phyloP scores from a whole-genome alignment of 2,888 invertebrate genomes.

The Sinotaia quadrata region DNA sequence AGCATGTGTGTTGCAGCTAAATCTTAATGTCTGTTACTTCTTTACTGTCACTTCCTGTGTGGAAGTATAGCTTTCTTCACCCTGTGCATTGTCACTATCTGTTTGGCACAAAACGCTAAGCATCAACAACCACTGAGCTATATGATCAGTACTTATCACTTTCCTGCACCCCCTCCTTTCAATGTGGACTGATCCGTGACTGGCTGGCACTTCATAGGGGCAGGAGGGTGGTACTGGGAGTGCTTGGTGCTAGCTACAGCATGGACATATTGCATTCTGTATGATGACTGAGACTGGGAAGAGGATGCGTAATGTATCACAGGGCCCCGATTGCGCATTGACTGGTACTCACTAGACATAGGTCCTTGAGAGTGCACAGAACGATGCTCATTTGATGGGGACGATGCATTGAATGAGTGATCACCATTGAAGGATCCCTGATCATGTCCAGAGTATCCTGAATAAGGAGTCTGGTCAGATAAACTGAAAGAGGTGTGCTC shows the following conservation, averaged over 20 bases:
- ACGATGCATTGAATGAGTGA: constrained; percentile 26
- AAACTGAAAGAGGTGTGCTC: constrained; percentile 20
- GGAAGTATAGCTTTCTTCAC: too few species aligned
- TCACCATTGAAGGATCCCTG: constrained; percentile 32
- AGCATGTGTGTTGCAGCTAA: too few species aligned
- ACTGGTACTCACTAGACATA: constrained; percentile 43
- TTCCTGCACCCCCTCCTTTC: constrained; percentile 38
- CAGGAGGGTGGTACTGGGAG: constrained; percentile 74
- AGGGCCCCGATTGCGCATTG: constrained; percentile 44
- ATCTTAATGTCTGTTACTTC: too few species aligned
- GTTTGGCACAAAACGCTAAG: too few species aligned
- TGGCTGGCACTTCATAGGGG: constrained; percentile 75
- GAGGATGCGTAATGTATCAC: constrained; percentile 57
- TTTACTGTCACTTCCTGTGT: too few species aligned
- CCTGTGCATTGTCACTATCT: too few species aligned
- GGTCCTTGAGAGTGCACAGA: too few species aligned
- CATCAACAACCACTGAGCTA: too few species aligned
- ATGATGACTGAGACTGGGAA: constrained; percentile 43
- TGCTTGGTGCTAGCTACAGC: constrained; percentile 54
- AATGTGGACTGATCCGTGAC: constrained; percentile 43
- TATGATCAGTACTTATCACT: constrained; percentile 11
- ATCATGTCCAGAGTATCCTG: neutral
- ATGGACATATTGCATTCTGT: constrained; percentile 50
- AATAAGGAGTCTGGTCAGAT: constrained; percentile 12
- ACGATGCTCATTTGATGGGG: constrained; percentile 35